A percentile compares a stretch with the other conserved stretches of the same genome.
Evolutionary conservation across 2,888 invertebrate species (phyloP).

Genomic region (Paralinhomoeus sp.): DNA sequence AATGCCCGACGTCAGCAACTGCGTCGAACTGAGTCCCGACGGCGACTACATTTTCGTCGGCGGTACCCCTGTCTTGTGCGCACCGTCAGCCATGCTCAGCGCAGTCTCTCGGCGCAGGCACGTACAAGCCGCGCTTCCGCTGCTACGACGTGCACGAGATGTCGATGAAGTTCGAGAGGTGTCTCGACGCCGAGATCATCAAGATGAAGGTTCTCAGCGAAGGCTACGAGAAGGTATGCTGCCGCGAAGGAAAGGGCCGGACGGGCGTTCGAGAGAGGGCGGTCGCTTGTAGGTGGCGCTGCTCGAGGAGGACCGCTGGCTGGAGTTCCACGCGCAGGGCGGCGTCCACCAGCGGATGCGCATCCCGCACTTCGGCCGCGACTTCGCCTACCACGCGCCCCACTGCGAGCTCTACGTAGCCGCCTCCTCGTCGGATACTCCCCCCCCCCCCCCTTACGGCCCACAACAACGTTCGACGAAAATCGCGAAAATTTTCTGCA

Average conservation of each 20-base stretch:
- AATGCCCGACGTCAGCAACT: slow-evolving; percentile 80
- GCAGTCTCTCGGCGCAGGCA: slow-evolving; percentile 23
- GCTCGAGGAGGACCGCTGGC: slow-evolving; percentile 62
- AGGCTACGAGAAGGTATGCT: slow-evolving; percentile 85
- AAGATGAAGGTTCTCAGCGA: slow-evolving; percentile 74
- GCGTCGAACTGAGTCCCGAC: slow-evolving; percentile 61
- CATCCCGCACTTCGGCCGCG: slow-evolving; percentile 82
- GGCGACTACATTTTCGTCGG: slow-evolving; percentile 72
- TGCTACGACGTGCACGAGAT: slow-evolving; percentile 88
- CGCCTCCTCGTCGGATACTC: slow-evolving; percentile 58
- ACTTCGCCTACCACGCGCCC: slow-evolving; percentile 65
- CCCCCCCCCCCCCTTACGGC: not conserved
- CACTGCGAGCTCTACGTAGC: slow-evolving; percentile 77
- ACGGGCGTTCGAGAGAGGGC: not conserved
- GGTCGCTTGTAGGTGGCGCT: slow-evolving; percentile 49
- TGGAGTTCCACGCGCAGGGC: slow-evolving; percentile 83
- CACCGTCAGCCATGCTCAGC: not conserved
- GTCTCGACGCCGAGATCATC: slow-evolving; percentile 87
- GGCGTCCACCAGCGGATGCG: slow-evolving; percentile 70
- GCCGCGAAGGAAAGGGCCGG: too few species aligned
- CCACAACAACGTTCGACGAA: not conserved
- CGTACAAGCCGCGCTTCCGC: slow-evolving; percentile 77
- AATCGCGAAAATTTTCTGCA: slow-evolving; percentile 30
- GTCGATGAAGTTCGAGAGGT: slow-evolving; percentile 87
- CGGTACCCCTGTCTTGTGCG: slow-evolving; percentile 33